A percentile compares a stretch with the other conserved stretches of the same genome.
Evolutionary conservation across 1,140 invertebrate genomes (phyloP).

Genomic region (Solenopsis fugax): DNA sequence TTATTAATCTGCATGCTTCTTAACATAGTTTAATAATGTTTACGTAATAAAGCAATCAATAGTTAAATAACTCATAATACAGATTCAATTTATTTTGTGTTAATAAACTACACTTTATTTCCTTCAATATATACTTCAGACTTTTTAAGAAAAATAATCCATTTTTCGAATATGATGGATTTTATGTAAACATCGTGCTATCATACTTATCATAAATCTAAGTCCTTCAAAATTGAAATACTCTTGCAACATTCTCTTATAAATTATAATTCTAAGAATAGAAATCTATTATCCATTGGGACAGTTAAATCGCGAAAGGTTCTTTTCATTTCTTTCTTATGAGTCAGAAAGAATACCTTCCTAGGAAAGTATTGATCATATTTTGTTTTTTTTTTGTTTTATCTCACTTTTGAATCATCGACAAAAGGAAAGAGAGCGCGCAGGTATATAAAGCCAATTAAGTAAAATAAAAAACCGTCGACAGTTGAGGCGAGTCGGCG

Average conservation of each 20-base stretch:
- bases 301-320: not conserved
- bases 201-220: not conserved
- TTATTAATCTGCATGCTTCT: not conserved
- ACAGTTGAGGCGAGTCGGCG: constrained; percentile 22
- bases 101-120: not conserved
- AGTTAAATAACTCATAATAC: not conserved
- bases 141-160: not conserved
- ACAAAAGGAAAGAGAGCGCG: not conserved
- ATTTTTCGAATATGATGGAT: not conserved
- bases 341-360: not conserved
- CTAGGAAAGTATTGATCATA: not conserved
- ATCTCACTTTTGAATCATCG: not conserved
- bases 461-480: constrained; percentile 22
- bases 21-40: not conserved
- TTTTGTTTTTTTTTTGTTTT: not conserved
- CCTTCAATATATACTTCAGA: not conserved
- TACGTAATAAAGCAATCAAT: not conserved
- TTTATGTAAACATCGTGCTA: not conserved
- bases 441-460: constrained; percentile 29
- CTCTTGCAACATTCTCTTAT: not conserved
- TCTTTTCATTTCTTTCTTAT: not conserved
- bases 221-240: not conserved
- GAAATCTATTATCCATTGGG: not conserved
- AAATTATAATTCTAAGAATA: constrained; percentile 5
- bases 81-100: not conserved